Conservation (phyloP, 2,797 vertebrate genomes). For the Hyperoplus lanceolatus region DNA sequence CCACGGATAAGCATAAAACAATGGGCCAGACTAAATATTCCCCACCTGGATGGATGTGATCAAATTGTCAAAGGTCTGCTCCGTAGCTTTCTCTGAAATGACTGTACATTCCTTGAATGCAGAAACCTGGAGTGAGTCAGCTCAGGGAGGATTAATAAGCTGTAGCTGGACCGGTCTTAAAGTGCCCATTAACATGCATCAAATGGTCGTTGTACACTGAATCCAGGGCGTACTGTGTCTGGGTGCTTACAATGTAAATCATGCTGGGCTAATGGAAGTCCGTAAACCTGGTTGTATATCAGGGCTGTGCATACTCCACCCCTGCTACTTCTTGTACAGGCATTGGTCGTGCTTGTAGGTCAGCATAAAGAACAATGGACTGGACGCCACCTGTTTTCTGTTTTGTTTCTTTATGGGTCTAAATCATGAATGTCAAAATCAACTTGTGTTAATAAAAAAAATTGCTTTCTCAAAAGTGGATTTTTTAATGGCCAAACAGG, state of each 20-base stretch:
- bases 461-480: too few relatives aligned
- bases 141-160: conserved; percentile 62
- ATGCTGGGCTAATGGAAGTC: conserved; percentile 21
- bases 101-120: conserved; percentile 65
- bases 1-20: conserved; percentile 27
- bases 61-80: conserved; percentile 37
- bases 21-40: conserved; percentile 12
- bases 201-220: conserved; percentile 31
- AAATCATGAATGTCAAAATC: too few relatives aligned
- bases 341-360: conserved; percentile 20
- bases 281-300: conserved; percentile 7
- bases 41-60: conserved; percentile 7
- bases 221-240: conserved; percentile 41
- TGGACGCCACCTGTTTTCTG: not conserved
- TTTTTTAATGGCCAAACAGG: not conserved
- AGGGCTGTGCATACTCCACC: conserved; percentile 13
- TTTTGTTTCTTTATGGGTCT: not conserved
- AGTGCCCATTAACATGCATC: conserved; percentile 68
- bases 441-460: too few relatives aligned
- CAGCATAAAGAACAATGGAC: not conserved
- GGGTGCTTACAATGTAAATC: conserved; percentile 67
- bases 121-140: conserved; percentile 62
- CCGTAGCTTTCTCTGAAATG: conserved; percentile 45
- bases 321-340: not conserved
- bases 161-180: conserved; percentile 28